Percentiles rank a stretch among this genome's conserved stretches.
phyloP scores from a whole-genome alignment of 2,888 invertebrate species.

The Oasisia sp. region DNA sequence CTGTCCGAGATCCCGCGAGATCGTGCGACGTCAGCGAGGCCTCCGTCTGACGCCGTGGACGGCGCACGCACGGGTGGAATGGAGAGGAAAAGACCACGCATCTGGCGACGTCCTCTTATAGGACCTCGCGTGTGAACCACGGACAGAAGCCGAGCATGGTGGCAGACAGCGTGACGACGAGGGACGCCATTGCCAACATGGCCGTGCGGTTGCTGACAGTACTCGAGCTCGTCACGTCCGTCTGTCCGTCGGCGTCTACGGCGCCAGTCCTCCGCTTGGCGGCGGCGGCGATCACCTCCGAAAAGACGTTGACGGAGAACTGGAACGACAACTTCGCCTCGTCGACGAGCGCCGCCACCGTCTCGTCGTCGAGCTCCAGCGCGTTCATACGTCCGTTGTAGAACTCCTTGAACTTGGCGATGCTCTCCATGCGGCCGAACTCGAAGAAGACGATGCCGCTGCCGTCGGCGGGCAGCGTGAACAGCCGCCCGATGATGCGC shows the following conservation, averaged over 20 bases:
- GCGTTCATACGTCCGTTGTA: constrained; percentile 37
- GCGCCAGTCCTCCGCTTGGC: not conserved
- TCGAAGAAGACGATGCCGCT: constrained; percentile 39
- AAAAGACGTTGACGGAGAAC: constrained; percentile 37
- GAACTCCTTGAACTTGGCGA: constrained; percentile 36
- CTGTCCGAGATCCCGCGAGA: not conserved
- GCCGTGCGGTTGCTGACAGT: not conserved
- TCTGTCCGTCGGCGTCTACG: not conserved
- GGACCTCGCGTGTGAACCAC: not conserved
- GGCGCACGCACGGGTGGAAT: not conserved
- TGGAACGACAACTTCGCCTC: constrained; percentile 36
- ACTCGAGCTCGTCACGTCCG: not conserved
- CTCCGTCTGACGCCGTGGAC: not conserved
- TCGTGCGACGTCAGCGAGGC: not conserved
- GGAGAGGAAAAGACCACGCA: not conserved
- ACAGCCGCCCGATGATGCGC: constrained; percentile 32
- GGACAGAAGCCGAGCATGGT: constrained; percentile 4
- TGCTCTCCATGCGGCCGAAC: constrained; percentile 33
- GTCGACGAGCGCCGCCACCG: constrained; percentile 21
- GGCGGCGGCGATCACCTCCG: constrained; percentile 27
- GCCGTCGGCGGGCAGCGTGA: constrained; percentile 28
- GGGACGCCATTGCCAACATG: not conserved
- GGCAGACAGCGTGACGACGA: not conserved
- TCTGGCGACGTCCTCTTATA: not conserved
- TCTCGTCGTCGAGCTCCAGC: constrained; percentile 27